Evolutionary conservation across 2,888 invertebrate species (phyloP), one percentile per base, ranked within the genome.

Genomic region (Sericinus montela): DNA sequence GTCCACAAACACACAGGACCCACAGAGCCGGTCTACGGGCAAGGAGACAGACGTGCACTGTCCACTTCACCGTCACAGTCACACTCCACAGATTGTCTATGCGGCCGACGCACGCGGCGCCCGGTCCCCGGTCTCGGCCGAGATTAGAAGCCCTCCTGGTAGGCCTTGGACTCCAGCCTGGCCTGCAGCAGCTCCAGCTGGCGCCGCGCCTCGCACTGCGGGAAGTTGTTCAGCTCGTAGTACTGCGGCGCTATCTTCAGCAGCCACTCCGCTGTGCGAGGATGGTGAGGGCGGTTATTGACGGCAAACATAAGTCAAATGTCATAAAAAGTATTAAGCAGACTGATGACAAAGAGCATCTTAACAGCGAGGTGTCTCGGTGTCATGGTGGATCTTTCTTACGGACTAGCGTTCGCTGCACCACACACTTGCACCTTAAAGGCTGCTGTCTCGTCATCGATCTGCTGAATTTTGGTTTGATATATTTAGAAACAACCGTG

Each of bases 141-240:
- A 10, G 25, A 14, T 48, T 93, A 97, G 90, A 96, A 97, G 51
- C 96, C 96, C 78, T 97, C 96, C 83, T 97, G 96, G 82, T 92
- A 97, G 59, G 94, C 94, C 73, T 95, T 93, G 13, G 96, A 94
- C 60, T 97, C 97, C 75, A 98, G 88, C 61, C 97, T 91, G 41
- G 94, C 92, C 72, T 97, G 97, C 55, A 99, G 87, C 58, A 95
- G 91, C 88, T 98, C 96, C 56, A 98, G 88, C 72, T 98, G 97
- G 42, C 98, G 90, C 70, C 96, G 95, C 5, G 99, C 99, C 82
- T 99, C 99, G 78, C 99, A 98, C 69, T 95, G 95, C 0, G 99
- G 99, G 91, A 99, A 99, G 86, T 98, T 99, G 72, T 94, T 93
- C 81, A 99, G 91, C 78, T 99, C 99, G 79, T 99, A 99, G 91